A percentile compares a stretch with the other conserved stretches of the same genome.
Evolutionary conservation across 2,113 vertebrate genomes (phyloP).

Genomic region (Phodopus roborovskii): DNA sequence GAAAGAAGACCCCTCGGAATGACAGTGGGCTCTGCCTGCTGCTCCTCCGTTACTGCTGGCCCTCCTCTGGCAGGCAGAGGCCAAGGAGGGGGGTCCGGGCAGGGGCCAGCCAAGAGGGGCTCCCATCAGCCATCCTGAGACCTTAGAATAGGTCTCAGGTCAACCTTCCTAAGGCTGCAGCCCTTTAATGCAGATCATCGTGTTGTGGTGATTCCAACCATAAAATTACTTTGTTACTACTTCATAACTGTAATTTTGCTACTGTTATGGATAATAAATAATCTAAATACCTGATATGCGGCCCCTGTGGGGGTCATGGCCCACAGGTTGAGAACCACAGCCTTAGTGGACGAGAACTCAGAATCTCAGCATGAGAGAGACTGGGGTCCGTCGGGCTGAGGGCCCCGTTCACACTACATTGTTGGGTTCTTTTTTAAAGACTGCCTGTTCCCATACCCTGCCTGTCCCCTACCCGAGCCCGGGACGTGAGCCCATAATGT

Average conservation of each 20-base stretch:
- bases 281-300: background rate
- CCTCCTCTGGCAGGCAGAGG: background rate
- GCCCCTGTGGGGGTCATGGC: background rate
- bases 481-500: background rate
- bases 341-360: background rate
- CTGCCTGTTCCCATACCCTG: background rate
- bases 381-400: background rate
- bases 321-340: background rate
- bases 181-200: background rate
- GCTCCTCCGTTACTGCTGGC: background rate
- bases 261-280: background rate
- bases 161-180: no score
- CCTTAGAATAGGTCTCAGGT: no score
- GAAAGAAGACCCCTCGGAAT: background rate
- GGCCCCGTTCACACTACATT: rapidly evolving
- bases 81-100: background rate
- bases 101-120: background rate
- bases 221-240: background rate
- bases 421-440: background rate
- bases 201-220: background rate
- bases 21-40: background rate
- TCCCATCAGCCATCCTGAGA: background rate
- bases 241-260: background rate
- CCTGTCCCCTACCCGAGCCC: background rate
- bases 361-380: background rate